Base-by-base conservation (phyloP, 2,888 invertebrate genomes). In the Hemaris fuciformis region DNA sequence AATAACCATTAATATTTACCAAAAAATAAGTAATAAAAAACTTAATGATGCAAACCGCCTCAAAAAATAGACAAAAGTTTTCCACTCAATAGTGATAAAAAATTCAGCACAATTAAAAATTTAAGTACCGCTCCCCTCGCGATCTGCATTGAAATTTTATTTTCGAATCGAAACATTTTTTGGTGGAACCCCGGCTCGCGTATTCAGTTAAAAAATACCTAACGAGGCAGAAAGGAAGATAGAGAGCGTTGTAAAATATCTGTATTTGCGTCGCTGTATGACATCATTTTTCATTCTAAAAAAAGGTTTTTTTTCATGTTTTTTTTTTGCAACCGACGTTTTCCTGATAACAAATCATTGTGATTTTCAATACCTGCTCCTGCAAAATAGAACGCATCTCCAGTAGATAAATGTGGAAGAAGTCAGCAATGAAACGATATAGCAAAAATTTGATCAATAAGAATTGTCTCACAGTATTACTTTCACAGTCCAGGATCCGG, bases 211-310 rank as follows among this genome's bases (percentile, higher is more conserved):
- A 10, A 38, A 38, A 48, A 57, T 43, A 34, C 10, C 48, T 34
- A 61, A 56, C 53, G 31, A 53, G 31, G 53, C 53, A 53, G 53
- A 53, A 53, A 7, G 53, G 10, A 27, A 53, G 53, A 53, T 53
- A 53, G 31, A 31, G 27, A 53, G 31, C 27, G 18, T 53, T 53
- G 45, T 45, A 45, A 45, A 53, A 53, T 27, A 3, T 15, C 6
- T 27, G 15, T 31, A 53, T 31, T 53, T 53, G 13, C 18, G 53
- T 31, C 31, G 27, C 53, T 31, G 31, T 53, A 31, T 18, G 31
- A 18, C 18, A 53, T 53, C 53, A 27, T 18, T 15, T 3, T 3
- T 48, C 27, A 7, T 48, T 48, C 15, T 27, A 53, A 8, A 31
- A 6, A 7, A 3, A 22, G 20, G 20, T 7, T 22, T 20, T 45